Evolutionary conservation across 1,140 invertebrate genomes (phyloP).

Genomic region (Whitmania pigra): DNA sequence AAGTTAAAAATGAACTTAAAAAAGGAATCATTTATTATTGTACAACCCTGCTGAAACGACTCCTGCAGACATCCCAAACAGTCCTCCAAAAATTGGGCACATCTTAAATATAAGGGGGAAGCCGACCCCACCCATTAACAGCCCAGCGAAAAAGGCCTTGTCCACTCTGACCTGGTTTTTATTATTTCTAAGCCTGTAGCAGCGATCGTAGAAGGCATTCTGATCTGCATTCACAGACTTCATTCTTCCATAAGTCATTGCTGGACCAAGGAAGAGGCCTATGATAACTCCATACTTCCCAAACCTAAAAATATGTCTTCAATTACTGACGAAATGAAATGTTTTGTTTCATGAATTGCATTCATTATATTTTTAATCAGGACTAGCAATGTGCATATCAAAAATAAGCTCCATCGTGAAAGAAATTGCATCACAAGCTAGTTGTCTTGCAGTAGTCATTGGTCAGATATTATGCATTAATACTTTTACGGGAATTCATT

Average conservation of each 20-base stretch:
- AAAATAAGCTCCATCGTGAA: neutral
- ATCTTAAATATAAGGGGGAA: constrained; percentile 8
- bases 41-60: constrained; percentile 16
- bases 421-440: no score
- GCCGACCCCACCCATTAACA: neutral
- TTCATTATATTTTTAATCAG: neutral
- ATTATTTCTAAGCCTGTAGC: constrained; percentile 19
- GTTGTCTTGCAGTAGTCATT: no score
- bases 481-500: no score
- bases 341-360: neutral
- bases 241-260: constrained; percentile 12
- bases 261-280: constrained; percentile 20
- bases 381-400: neutral
- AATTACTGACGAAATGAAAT: neutral
- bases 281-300: constrained; percentile 21
- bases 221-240: constrained; percentile 9
- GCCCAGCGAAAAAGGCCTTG: constrained; percentile 13
- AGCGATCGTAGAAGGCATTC: constrained; percentile 17
- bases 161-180: constrained; percentile 19
- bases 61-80: constrained; percentile 21
- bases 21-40: constrained; percentile 1
- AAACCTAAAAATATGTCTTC: neutral
- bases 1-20: no score
- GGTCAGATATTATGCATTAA: neutral
- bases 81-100: constrained; percentile 16